These are phyloP conservation scores for Leptopterna dolabrata DNA, from an alignment of 2,888 invertebrate genomes.

Conservation along the genomic window DNA sequence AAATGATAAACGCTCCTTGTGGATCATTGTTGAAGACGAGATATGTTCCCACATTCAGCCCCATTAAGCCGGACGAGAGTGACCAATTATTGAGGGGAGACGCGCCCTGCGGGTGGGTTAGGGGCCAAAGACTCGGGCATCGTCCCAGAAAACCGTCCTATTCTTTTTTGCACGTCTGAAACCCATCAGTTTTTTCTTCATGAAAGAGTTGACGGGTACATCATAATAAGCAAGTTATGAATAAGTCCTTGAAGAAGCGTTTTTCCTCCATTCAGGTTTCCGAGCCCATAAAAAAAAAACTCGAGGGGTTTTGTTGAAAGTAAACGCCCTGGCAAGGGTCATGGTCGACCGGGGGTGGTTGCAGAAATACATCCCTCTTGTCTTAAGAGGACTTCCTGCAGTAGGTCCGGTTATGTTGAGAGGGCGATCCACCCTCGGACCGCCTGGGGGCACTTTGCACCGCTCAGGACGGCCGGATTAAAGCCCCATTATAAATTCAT, in stretches of 20 bases:
- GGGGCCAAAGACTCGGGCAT: background rate
- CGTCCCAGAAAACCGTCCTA: background rate
- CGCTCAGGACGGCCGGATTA: conserved; percentile 12
- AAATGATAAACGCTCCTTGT: conserved; percentile 41
- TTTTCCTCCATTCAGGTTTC: conserved; percentile 8
- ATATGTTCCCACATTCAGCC: conserved; percentile 46
- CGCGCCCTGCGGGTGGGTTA: conserved; percentile 22
- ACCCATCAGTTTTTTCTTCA: conserved; percentile 20
- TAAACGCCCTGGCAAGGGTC: background rate
- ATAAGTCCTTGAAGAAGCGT: conserved; percentile 23
- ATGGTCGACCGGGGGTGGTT: conserved; percentile 23
- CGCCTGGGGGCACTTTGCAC: conserved; percentile 19
- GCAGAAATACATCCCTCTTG: conserved; percentile 43
- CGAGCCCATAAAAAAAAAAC: background rate
- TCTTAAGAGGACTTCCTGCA: conserved; percentile 40
- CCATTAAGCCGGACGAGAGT: conserved; percentile 48
- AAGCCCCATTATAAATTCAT: conserved; percentile 43
- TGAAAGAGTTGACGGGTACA: conserved; percentile 33
- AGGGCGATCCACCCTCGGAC: conserved; percentile 12
- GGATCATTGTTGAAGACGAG: background rate
- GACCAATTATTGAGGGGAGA: conserved; percentile 40
- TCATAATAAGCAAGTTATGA: conserved; percentile 46
- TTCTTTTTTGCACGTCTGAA: conserved; percentile 4
- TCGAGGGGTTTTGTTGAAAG: background rate
- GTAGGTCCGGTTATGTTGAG: background rate